phyloP scores from a whole-genome alignment of 2,797 vertebrate species.

The Danionella dracula region DNA sequence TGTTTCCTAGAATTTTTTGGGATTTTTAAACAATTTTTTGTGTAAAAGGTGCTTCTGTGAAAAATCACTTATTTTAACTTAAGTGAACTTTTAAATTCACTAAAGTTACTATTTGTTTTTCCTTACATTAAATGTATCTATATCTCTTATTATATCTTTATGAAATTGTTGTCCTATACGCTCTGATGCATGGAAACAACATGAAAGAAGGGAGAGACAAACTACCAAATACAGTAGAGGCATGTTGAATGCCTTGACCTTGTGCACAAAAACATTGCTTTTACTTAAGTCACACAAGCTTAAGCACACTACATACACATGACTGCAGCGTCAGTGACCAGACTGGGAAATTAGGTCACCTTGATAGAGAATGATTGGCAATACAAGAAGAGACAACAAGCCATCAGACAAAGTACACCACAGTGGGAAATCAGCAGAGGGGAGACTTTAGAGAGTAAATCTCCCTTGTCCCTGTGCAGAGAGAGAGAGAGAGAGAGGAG shows the following conservation, averaged over 20 bases:
- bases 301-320: constrained; percentile 13
- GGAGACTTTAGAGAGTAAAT: constrained; percentile 38
- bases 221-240: too few relatives aligned
- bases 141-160: too few relatives aligned
- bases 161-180: too few relatives aligned
- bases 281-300: constrained; percentile 5
- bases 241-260: neutral
- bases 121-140: too few relatives aligned
- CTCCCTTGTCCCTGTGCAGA: constrained; percentile 33
- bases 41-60: too few relatives aligned
- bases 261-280: neutral
- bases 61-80: too few relatives aligned
- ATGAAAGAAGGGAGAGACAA: too few relatives aligned
- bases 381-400: constrained; percentile 42
- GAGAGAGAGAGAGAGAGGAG: neutral
- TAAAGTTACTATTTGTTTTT: too few relatives aligned
- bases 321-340: constrained; percentile 18
- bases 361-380: constrained; percentile 46
- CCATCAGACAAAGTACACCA: constrained; percentile 36
- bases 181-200: too few relatives aligned
- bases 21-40: too few relatives aligned
- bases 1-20: too few relatives aligned
- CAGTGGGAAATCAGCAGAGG: constrained; percentile 38
- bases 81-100: too few relatives aligned
- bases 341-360: constrained; percentile 45